Base-by-base conservation (phyloP, 2,888 invertebrate genomes). In the Acleris cristana region DNA sequence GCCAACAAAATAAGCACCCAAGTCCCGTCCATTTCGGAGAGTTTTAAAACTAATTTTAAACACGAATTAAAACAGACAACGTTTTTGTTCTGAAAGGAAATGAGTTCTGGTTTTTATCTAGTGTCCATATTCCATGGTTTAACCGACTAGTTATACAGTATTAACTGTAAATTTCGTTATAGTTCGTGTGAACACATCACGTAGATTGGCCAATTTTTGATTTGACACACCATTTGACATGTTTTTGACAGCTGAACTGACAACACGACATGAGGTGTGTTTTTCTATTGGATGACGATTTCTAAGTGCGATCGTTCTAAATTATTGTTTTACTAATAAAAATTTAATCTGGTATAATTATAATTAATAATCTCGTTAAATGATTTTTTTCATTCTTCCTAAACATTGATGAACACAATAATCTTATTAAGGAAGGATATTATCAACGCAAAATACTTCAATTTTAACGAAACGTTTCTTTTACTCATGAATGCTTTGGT, bases 1-100 rank as follows among this genome's bases (percentile, higher is more conserved):
- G 96, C 97, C 57, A 99, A 92, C 77, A 98, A 93, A 85, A 98
- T 92, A 69, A 99, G 93, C 75, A 98, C 95, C 75, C 96, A 90
- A 58, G 97, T 96, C 82, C 97, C 97, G 83, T 98, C 98, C 97
- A 97, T 97, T 75, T 82, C 91, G 76, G 75, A 72, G 72, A 69
- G 69, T 70, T 69, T 67, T 26, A 52, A 23, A 66, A 67, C 44
- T 60, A 19, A 60, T n/a, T 61, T 49, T 67, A 45, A 59, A 62
- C 19, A 51, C 3, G 21, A 58, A 60, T 44, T 23, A 8, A 45
- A 58, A 51, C 48, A 49, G 44, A 54, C 49, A 34, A 48, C 40
- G 44, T 18, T 16, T 62, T 69, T 64, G 64, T 68, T 68, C 64
- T 64, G 64, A 60, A 52, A 21, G 51, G 55, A 30, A 64, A 44